Percentiles rank a stretch among this genome's conserved stretches.
These are phyloP conservation scores for Cancer borealis DNA, from an alignment of 2,888 invertebrate species.

Conservation along the genomic window DNA sequence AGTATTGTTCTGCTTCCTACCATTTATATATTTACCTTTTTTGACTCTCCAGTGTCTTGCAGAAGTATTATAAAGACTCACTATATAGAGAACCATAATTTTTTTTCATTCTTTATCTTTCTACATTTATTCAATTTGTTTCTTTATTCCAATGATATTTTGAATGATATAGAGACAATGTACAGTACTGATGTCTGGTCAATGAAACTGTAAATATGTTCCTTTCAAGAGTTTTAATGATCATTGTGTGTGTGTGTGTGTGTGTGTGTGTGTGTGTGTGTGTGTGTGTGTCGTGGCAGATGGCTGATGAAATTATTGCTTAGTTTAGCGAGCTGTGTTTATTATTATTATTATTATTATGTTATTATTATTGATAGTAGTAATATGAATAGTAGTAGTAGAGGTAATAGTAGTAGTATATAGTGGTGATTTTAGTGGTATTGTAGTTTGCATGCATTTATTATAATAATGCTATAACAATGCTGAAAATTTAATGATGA, in stretches of 20 bases:
- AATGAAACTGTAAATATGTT: slow-evolving; percentile 13
- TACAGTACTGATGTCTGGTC: slow-evolving; percentile 28
- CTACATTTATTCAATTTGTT: neutral
- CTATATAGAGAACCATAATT: neutral
- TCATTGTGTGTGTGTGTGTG: neutral
- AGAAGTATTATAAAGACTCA: neutral
- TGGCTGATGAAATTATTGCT: neutral
- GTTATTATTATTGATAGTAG: neutral
- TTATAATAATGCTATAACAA: neutral
- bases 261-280: neutral
- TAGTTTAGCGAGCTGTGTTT: neutral
- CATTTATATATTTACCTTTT: neutral
- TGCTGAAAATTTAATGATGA: neutral
- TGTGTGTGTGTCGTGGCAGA: neutral
- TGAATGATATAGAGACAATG: neutral
- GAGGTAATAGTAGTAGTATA: neutral
- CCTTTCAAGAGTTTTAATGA: neutral
- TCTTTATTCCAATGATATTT: neutral
- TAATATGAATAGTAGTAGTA: neutral
- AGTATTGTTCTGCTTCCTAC: neutral
- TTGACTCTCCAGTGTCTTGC: neutral
- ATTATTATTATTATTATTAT: too few species aligned
- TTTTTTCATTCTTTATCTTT: neutral
- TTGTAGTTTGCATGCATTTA: neutral
- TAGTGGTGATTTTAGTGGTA: neutral